Percentiles rank a stretch among this genome's conserved stretches.
Evolutionary conservation across 2,113 vertebrate species (phyloP).

Genomic region (Riparia riparia): DNA sequence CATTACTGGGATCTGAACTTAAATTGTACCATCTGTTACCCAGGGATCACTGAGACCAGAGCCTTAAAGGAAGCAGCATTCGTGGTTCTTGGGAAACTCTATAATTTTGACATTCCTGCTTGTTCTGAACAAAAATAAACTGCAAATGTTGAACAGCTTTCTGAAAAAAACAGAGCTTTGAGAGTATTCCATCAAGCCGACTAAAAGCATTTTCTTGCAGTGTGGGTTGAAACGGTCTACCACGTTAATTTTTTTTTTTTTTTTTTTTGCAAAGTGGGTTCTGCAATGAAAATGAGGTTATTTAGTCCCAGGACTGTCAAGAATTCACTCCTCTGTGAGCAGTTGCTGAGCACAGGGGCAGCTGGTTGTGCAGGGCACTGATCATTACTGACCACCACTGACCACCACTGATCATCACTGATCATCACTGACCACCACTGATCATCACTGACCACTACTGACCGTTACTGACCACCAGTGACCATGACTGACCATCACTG

Average conservation of each 20-base stretch:
- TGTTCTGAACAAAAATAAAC: neutral
- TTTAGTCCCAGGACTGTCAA: neutral
- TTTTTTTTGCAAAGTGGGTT: neutral
- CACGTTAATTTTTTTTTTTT: neutral
- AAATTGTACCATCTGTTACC: neutral
- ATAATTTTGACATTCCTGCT: neutral
- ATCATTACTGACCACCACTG: neutral
- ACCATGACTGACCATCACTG: rapidly evolving
- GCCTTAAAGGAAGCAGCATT: neutral
- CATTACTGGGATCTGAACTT: neutral
- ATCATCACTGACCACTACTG: rapidly evolving
- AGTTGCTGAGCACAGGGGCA: rapidly evolving
- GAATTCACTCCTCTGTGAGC: neutral
- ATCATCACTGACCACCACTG: rapidly evolving
- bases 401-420: rapidly evolving
- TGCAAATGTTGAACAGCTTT: neutral
- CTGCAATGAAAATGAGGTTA: neutral
- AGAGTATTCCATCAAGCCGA: neutral
- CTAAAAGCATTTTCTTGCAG: neutral
- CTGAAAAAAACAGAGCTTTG: neutral
- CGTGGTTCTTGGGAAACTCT: neutral
- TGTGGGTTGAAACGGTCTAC: neutral
- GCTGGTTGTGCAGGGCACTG: rapidly evolving
- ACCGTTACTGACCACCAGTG: neutral
- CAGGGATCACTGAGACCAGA: neutral